Evolutionary conservation across 2,888 invertebrate species (phyloP), one percentile per base, ranked within the genome.

Genomic region (Apodemia mormo): DNA sequence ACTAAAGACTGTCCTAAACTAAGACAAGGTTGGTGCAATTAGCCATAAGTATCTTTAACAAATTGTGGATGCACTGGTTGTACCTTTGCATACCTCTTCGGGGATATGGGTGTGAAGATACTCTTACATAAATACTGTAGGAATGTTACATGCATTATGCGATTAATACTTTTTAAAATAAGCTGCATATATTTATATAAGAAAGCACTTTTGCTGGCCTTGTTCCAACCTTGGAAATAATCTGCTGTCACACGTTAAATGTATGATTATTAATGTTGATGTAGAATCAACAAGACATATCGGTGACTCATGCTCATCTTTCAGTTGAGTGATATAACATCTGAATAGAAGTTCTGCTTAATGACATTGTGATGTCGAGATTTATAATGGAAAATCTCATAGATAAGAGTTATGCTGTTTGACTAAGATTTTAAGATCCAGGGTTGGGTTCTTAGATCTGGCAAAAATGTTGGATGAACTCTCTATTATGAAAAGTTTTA

Each of bases 221-320:
- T 61, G 37, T n/a, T 29, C 67, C 67, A 58, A 67, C 61, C 61
- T 66, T 66, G 37, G 45, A 29, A 14, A 64, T 64, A 43, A 40
- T 54, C 61, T 61, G 67, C 49, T 45, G 40, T 37, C 43, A 64
- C 64, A 67, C 4, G 9, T 45, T 56, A 67, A 43, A 67, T 65
- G 61, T 67, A 52, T 66, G 64, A 64, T 70, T 40, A 14, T 56
- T 33, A 49, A 45, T 58, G 22, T 37, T 65, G 22, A 65, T 43
- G 45, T 68, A 65, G 14, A 29, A 61, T 67, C 66, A 66, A 52
- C 30, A 54, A 37, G n/a, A 37, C 37, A 30, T 49, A 49, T 61
- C 30, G 12, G 61, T 61, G 61, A 61, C 12, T 61, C 61, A 61
- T 61, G 7, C 30, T 14, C 61, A 61, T 61, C 29, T 30, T 33